Evolutionary conservation across 2,888 invertebrate genomes (phyloP), one percentile per base, ranked within the genome.

Genomic region (Trachelus stipa): DNA sequence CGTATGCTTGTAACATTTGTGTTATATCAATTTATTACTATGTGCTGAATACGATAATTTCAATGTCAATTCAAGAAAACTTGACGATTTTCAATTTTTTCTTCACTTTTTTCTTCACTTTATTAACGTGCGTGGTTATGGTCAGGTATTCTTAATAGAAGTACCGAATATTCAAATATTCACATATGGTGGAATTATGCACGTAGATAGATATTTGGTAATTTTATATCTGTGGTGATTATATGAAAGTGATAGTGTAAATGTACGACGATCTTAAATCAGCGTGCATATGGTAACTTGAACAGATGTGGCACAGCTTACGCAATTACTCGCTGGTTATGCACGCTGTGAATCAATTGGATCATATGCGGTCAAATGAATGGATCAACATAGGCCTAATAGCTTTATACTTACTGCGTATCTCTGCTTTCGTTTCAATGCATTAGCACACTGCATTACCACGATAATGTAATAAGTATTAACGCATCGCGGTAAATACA

Each of bases 291-390:
- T 56, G 9, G 56, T 23, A 56, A 56, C 9, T 56, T 9, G 56
- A 56, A 56, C 56, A 6, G 23, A 34, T 71, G 31, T 71, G 12
- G 31, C 31, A 81, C 80, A 79, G 80, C 31, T 81, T 74, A 75
- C 74, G 83, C 77, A 83, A 83, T 83, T 82, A 79, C 75, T 73
- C 74, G 77, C 69, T 83, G 81, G 81, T 83, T 82, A 79, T 68
- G 71, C 78, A 81, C 74, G 79, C 82, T 83, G 82, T 74, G 80
- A 80, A 79, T 75, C 81, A 82, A 83, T 83, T 80, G 83, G 83
- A 83, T 83, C 81, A 82, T 82, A 79, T 74, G 79, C 78, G 81
- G 80, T 69, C 76, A 78, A 82, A 80, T 83, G 78, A 81, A 79
- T 81, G 81, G 69, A 80, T 83, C 73, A 73, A 77, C 81, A 74